Evolutionary conservation across 2,888 invertebrate species (phyloP).

Genomic region (Pyrocoelia pectoralis): DNA sequence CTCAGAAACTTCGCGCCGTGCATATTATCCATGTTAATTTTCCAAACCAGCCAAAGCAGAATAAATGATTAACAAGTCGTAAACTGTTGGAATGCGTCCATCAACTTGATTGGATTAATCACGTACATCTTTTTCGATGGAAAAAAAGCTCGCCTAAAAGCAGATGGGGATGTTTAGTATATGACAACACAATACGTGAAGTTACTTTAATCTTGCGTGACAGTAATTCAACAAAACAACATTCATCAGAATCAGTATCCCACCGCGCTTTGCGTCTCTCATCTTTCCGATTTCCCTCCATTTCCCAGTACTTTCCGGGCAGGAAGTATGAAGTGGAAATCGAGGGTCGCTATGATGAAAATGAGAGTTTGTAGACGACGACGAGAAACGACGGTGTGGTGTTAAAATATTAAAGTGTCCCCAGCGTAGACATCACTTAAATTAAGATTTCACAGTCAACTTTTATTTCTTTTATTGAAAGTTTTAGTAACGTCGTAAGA

Average conservation of each 20-base stretch:
- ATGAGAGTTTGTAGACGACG: constrained; percentile 36
- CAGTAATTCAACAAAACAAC: constrained; percentile 32
- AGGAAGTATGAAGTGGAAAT: constrained; percentile 37
- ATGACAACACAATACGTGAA: constrained; percentile 15
- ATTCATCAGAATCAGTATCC: constrained; percentile 34
- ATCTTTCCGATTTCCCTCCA: constrained; percentile 33
- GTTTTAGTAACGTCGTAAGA: constrained; percentile 17
- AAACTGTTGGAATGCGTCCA: neutral
- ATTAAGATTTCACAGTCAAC: constrained; percentile 32
- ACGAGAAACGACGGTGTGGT: constrained; percentile 31
- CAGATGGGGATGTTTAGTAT: constrained; percentile 5
- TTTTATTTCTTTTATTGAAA: constrained; percentile 28
- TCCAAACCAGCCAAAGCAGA: too few species aligned
- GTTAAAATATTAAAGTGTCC: constrained; percentile 37
- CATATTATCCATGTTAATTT: too few species aligned
- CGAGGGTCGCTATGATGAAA: constrained; percentile 37
- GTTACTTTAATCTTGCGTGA: constrained; percentile 30
- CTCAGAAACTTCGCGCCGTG: too few species aligned
- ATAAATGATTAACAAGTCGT: too few species aligned
- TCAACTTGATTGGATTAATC: neutral
- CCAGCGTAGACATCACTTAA: constrained; percentile 35
- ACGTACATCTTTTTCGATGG: neutral
- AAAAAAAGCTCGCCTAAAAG: neutral
- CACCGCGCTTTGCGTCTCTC: constrained; percentile 23
- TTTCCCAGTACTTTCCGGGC: constrained; percentile 33